These are phyloP conservation scores for Heliconius ethilla DNA, from an alignment of 2,888 invertebrate species.

Conservation along the genomic window DNA sequence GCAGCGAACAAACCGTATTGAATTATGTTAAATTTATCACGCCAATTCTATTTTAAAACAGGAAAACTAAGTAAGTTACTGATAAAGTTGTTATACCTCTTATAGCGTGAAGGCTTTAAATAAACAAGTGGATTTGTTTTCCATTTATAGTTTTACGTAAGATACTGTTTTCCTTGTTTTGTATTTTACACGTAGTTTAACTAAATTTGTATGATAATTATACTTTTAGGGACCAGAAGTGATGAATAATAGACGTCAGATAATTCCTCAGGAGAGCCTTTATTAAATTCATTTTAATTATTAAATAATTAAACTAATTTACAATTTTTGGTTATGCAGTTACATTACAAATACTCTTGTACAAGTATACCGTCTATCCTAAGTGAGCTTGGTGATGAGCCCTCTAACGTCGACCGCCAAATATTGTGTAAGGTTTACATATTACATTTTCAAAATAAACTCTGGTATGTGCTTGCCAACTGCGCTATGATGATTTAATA, in stretches of 20 bases:
- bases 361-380: too few species aligned
- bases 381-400: background rate
- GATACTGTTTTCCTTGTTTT: conserved; percentile 1
- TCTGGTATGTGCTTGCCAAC: too few species aligned
- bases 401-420: background rate
- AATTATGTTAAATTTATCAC: conserved; percentile 1
- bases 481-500: too few species aligned
- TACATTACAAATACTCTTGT: too few species aligned
- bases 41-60: conserved; percentile 23
- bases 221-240: too few species aligned
- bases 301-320: too few species aligned
- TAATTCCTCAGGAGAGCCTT: too few species aligned
- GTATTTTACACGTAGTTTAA: background rate
- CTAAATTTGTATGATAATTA: background rate
- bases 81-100: conserved; percentile 14
- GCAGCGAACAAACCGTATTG: background rate
- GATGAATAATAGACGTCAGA: too few species aligned
- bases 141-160: conserved; percentile 3
- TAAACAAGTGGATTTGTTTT: conserved; percentile 13
- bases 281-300: too few species aligned
- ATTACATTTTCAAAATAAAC: background rate
- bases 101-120: conserved; percentile 16
- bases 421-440: background rate
- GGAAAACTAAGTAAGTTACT: conserved; percentile 17
- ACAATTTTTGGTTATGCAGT: too few species aligned